Evolutionary conservation across 2,888 invertebrate species (phyloP).

Genomic region (Morpho achilles): DNA sequence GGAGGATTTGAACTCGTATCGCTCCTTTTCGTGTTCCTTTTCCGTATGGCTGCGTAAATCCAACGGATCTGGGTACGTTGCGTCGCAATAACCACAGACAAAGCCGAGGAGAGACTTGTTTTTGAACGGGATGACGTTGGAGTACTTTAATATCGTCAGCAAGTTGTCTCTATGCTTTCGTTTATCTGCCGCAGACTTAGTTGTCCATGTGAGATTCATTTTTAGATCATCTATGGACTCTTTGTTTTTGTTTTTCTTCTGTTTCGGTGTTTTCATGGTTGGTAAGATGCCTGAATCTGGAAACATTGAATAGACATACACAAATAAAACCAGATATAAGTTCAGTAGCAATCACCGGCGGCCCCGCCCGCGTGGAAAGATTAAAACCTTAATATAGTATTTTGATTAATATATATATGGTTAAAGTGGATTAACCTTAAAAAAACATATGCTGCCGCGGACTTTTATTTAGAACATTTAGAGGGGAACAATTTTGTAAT

Average conservation of each 20-base stretch:
- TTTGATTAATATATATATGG: no score
- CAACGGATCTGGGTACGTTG: conserved; percentile 49
- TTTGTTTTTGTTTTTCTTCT: conserved; percentile 25
- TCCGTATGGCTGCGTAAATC: conserved; percentile 45
- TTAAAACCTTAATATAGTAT: no score
- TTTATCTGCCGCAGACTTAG: conserved; percentile 36
- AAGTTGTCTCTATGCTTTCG: conserved; percentile 55
- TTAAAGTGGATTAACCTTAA: no score
- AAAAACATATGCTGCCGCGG: no score
- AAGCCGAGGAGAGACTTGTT: conserved; percentile 55
- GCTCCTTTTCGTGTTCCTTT: conserved; percentile 40
- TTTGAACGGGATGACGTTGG: conserved; percentile 57
- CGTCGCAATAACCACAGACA: conserved; percentile 55
- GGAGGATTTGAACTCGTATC: conserved; percentile 42
- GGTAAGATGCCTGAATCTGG: conserved; percentile 42
- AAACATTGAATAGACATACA: conserved; percentile 10
- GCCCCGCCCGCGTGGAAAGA: no score
- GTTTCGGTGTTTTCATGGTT: conserved; percentile 28
- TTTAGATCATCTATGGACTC: conserved; percentile 32
- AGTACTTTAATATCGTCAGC: conserved; percentile 48
- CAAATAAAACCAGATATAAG: no score
- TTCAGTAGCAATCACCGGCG: no score
- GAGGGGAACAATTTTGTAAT: no score
- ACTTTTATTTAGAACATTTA: no score
- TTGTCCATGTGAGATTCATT: conserved; percentile 41